Evolutionary conservation across 2,797 vertebrate species (phyloP).

Genomic region (Fundulus diaphanus): DNA sequence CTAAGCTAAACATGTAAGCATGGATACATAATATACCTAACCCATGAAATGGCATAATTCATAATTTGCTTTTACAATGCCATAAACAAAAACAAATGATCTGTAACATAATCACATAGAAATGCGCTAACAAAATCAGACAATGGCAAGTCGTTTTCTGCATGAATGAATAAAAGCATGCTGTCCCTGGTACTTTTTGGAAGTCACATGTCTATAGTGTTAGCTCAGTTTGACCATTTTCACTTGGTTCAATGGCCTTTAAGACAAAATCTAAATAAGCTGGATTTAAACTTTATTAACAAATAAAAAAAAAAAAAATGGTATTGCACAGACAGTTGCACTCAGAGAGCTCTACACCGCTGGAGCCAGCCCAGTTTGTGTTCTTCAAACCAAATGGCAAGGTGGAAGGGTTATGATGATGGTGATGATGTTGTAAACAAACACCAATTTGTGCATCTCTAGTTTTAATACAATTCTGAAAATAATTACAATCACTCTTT

Average conservation of each 20-base stretch:
- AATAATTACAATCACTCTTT: slow-evolving; percentile 50
- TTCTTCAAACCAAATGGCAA: slow-evolving; percentile 61
- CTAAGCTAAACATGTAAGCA: slow-evolving; percentile 50
- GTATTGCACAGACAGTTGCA: slow-evolving; percentile 68
- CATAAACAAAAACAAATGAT: slow-evolving; percentile 72
- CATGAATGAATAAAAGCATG: slow-evolving; percentile 44
- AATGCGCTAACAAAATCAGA: slow-evolving; percentile 50
- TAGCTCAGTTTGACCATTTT: slow-evolving; percentile 54
- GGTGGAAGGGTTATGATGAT: slow-evolving; percentile 33
- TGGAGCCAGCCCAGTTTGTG: slow-evolving; percentile 76
- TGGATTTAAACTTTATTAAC: slow-evolving; percentile 63
- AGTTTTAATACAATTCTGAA: slow-evolving; percentile 41
- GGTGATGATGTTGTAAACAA: slow-evolving; percentile 64
- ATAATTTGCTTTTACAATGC: slow-evolving; percentile 66
- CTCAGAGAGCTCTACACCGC: slow-evolving; percentile 60
- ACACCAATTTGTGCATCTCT: slow-evolving; percentile 53
- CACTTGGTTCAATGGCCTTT: slow-evolving; percentile 59
- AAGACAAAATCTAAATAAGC: slow-evolving; percentile 61
- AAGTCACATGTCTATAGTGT: slow-evolving; percentile 60
- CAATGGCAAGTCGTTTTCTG: slow-evolving; percentile 56
- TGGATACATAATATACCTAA: slow-evolving; percentile 53
- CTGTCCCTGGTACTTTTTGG: slow-evolving; percentile 62
- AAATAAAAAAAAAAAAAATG: slow-evolving; percentile 56
- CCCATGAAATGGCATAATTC: slow-evolving; percentile 63
- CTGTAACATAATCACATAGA: slow-evolving; percentile 67